Base-by-base conservation (phyloP, 2,888 invertebrate species). In the Clitarchus hookeri region DNA sequence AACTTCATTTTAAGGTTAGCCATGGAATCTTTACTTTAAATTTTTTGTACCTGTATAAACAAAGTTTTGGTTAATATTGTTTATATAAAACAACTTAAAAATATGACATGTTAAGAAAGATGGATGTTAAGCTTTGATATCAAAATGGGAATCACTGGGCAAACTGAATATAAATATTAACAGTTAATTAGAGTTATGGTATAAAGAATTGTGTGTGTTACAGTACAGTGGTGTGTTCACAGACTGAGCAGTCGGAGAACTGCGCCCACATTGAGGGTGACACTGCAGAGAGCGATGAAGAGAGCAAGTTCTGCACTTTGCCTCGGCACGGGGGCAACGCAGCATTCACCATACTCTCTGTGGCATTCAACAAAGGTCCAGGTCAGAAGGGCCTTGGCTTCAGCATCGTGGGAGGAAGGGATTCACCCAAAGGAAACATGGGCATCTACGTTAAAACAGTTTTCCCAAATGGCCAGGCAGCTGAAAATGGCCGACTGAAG, bases 371-470 rank as follows among this genome's bases (percentile, higher is more conserved):
- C 86, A 97, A 97, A 91, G 97, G 97, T 84, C 95, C 96, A 4
- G 96, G 97, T 23, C 95, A 95, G 88, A 97, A 97, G 91, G 96
- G 96, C 65, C 94, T 97, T 36, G 97, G 97, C 26, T 97, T 97
- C 92, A 97, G 97, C 89, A 96, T 97, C 89, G 97, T 97, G 27
- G 98, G 97, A 23, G 97, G 97, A 0, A 94, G 94, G 85, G 97
- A 97, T 91, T 97, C 97, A 23, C 96, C 97, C 1, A 95, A 95
- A 88, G 97, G 97, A 0, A 95, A 95, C 89, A 96, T 97, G 94
- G 97, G 97, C 82, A 97, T 98, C 89, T 97, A 96, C 91, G 96
- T 98, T 27, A 96, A 97, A 91, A 96, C 97, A 44, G 95, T 98
- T 88, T 96, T 97, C 90, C 95, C 96, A 87, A 95, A 95, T 89